Conservation (phyloP, 2,888 invertebrate genomes). For the Hyles lineata region DNA sequence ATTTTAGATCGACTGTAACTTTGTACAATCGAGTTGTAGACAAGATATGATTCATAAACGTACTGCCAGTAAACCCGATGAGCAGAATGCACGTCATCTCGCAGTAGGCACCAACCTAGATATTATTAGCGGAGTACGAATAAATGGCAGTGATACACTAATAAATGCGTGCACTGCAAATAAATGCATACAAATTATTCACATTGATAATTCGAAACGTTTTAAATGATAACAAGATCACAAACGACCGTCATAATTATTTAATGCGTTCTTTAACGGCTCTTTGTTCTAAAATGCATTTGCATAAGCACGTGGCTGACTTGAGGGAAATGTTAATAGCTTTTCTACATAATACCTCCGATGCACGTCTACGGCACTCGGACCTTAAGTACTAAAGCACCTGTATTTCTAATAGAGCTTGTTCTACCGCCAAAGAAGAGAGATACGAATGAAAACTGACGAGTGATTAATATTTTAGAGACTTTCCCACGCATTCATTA, state of each 20-base stretch:
- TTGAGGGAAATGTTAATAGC: slow-evolving; percentile 53
- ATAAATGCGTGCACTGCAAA: slow-evolving; percentile 30
- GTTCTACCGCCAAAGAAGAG: neutral
- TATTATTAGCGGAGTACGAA: slow-evolving; percentile 25
- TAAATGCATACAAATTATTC: slow-evolving; percentile 31
- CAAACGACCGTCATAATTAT: slow-evolving; percentile 54
- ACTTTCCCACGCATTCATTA: too few relatives aligned
- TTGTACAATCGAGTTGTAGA: neutral
- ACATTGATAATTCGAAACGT: slow-evolving; percentile 45
- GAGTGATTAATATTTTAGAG: neutral
- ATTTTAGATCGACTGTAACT: neutral
- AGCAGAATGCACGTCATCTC: neutral
- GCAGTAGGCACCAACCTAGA: slow-evolving; percentile 13
- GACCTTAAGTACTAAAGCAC: neutral
- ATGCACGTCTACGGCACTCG: slow-evolving; percentile 9
- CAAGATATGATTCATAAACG: slow-evolving; percentile 2
- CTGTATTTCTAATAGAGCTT: neutral
- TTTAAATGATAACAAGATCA: slow-evolving; percentile 59
- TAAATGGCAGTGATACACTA: slow-evolving; percentile 20
- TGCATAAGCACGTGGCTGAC: slow-evolving; percentile 58
- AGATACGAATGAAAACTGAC: neutral
- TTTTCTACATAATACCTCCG: slow-evolving; percentile 48
- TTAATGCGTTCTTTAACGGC: slow-evolving; percentile 60
- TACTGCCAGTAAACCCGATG: neutral
- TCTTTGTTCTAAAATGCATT: slow-evolving; percentile 63